Conservation (phyloP, 2,888 invertebrate species). For the Campoletis raptor region DNA sequence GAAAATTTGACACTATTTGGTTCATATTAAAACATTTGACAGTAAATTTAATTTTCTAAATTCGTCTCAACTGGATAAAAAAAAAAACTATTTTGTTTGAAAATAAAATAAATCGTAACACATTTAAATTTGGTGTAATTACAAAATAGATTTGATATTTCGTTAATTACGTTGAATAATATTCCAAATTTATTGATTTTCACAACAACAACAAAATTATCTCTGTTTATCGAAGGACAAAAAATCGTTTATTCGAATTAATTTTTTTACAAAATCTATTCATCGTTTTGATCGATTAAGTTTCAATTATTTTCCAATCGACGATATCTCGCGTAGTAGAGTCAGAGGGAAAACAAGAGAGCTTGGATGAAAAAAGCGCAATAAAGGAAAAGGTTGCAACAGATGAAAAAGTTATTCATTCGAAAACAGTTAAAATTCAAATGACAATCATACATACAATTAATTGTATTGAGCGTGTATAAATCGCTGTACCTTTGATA, state of each 20-base stretch:
- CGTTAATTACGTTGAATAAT: not conserved
- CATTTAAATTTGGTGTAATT: not conserved
- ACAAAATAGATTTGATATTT: not conserved
- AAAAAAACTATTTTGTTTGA: not conserved
- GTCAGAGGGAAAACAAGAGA: not conserved
- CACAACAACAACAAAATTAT: too few species aligned
- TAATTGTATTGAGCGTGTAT: slow-evolving; percentile 11
- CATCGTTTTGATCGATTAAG: not conserved
- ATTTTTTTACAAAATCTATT: not conserved
- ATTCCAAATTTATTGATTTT: not conserved
- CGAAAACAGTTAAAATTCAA: not conserved
- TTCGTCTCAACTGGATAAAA: not conserved
- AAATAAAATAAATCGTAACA: not conserved
- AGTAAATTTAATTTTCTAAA: not conserved
- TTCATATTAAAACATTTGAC: not conserved
- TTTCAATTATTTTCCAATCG: not conserved
- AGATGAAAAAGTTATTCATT: not conserved
- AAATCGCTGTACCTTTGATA: slow-evolving; percentile 39
- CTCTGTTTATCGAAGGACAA: not conserved
- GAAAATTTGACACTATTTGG: not conserved
- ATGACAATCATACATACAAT: not conserved
- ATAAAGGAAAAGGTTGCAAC: not conserved
- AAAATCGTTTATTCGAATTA: not conserved
- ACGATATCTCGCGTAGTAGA: not conserved
- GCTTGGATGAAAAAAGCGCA: not conserved